Percentiles rank a stretch among this genome's conserved stretches.
These are phyloP conservation scores for Nemopilema nomurai DNA, from an alignment of 30 jellyfish, hydroid and myxozoan species.

Conservation along the genomic window DNA sequence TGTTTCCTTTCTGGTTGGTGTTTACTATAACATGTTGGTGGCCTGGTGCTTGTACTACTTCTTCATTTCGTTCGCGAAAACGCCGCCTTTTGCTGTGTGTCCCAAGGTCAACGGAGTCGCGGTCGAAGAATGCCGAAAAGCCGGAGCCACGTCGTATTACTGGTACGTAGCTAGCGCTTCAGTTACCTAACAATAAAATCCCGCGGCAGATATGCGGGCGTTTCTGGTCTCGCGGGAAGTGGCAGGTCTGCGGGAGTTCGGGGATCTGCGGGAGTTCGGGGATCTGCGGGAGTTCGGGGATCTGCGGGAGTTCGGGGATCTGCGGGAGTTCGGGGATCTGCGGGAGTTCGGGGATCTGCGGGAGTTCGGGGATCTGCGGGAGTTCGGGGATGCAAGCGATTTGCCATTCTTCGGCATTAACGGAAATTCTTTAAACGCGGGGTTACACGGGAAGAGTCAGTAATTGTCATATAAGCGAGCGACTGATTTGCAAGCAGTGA, in stretches of 20 bases:
- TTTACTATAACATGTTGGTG: constrained; percentile 91
- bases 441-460: too few relatives aligned
- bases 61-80: constrained; percentile 79
- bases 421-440: too few relatives aligned
- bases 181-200: not conserved
- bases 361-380: too few relatives aligned
- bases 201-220: not conserved
- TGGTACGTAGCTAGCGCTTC: constrained; percentile 41
- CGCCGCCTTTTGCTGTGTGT: constrained; percentile 80
- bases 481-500: too few relatives aligned
- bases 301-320: too few relatives aligned
- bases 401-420: too few relatives aligned
- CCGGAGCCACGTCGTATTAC: constrained; percentile 86
- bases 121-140: constrained; percentile 80
- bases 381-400: too few relatives aligned
- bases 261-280: too few relatives aligned
- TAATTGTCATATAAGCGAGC: too few relatives aligned
- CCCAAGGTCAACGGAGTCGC: constrained; percentile 66
- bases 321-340: too few relatives aligned
- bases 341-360: too few relatives aligned
- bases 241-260: not conserved
- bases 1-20: constrained; percentile 89
- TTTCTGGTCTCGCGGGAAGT: not conserved
- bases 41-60: constrained; percentile 92
- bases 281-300: too few relatives aligned